Percentiles rank a stretch among this genome's conserved stretches.
Evolutionary conservation across 2,888 invertebrate genomes (phyloP).

Genomic region (Amblyjoppa proteus): DNA sequence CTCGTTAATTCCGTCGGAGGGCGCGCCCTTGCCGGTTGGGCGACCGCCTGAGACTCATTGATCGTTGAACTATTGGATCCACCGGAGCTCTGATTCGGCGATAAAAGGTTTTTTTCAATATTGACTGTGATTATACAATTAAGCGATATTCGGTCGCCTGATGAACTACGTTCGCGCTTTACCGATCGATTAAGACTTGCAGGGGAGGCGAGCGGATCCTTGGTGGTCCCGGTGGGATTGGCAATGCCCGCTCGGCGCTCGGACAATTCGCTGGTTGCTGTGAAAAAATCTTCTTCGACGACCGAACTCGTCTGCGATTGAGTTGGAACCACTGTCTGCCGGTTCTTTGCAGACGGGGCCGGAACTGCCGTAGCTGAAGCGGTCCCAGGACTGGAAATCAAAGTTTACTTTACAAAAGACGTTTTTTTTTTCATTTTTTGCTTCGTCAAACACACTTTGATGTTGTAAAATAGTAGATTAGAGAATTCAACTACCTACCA

Average conservation of each 20-base stretch:
- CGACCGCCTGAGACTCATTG: background rate
- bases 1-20: background rate
- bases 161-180: background rate
- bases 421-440: too few species aligned
- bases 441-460: background rate
- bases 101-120: background rate
- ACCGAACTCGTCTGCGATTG: background rate
- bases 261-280: background rate
- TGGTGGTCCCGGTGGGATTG: background rate
- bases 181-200: background rate
- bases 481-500: background rate
- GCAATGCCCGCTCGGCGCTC: background rate
- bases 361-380: background rate
- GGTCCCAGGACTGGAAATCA: background rate
- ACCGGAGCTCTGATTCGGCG: background rate
- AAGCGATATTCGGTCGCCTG: background rate
- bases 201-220: background rate
- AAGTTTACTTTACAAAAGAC: background rate
- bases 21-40: too few species aligned
- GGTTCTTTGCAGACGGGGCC: background rate
- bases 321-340: background rate
- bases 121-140: background rate
- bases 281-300: background rate
- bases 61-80: background rate
- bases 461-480: background rate